A percentile compares a stretch with the other conserved stretches of the same genome.
These are phyloP conservation scores for Cosmia pyralina DNA, from an alignment of 2,888 invertebrate species.

Conservation along the genomic window DNA sequence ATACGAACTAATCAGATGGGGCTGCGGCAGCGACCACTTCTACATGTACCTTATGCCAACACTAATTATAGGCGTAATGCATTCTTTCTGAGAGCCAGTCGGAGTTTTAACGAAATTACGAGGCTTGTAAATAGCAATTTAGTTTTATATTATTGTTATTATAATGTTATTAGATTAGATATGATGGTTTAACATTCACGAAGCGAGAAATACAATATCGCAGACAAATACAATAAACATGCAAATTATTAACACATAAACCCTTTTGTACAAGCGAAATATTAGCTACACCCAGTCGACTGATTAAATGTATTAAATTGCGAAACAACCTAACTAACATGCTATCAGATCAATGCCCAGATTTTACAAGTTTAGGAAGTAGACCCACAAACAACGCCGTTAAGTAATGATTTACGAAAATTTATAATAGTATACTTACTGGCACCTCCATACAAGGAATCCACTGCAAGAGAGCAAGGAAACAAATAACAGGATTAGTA, in stretches of 20 bases:
- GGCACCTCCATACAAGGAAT: conserved; percentile 93
- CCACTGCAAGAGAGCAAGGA: conserved; percentile 90
- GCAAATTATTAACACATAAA: conserved; percentile 51
- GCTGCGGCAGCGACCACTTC: too few relatives aligned
- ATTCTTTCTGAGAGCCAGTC: too few relatives aligned
- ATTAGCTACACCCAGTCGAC: conserved; percentile 48
- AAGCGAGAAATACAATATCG: conserved; percentile 59
- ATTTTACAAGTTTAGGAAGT: conserved; percentile 45
- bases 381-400: conserved; percentile 61
- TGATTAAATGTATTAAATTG: conserved; percentile 45
- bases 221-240: conserved; percentile 55
- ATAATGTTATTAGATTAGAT: too few relatives aligned
- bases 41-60: too few relatives aligned
- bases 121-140: too few relatives aligned
- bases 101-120: too few relatives aligned
- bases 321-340: conserved; percentile 56
- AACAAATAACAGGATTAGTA: conserved; percentile 84
- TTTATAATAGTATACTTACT: conserved; percentile 88
- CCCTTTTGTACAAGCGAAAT: conserved; percentile 40
- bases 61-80: too few relatives aligned
- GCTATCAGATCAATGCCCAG: conserved; percentile 59
- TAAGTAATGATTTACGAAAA: conserved; percentile 49
- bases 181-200: conserved; percentile 71
- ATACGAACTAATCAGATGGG: too few relatives aligned
- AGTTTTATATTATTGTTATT: too few relatives aligned